Percentiles rank a stretch among this genome's conserved stretches.
These are phyloP conservation scores for Platygyra sinensis DNA, from an alignment of 64 coral and sea anemone genomes.

Conservation along the genomic window DNA sequence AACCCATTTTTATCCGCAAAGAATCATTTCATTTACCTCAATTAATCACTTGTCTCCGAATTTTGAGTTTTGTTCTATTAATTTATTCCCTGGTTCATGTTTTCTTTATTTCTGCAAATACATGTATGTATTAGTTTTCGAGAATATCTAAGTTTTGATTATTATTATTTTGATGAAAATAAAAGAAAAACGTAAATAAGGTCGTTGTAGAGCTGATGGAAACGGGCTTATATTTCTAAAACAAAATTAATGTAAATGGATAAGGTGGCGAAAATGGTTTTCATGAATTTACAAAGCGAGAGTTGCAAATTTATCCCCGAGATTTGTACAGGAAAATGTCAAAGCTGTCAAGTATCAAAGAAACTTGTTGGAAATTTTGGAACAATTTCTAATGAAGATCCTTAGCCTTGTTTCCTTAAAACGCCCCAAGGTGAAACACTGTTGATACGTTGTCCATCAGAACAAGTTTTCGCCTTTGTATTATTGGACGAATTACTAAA, in stretches of 20 bases:
- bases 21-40: conserved; percentile 1
- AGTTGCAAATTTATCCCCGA: background rate
- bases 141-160: conserved; percentile 10
- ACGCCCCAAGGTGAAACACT: conserved; percentile 5
- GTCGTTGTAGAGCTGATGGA: background rate
- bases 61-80: background rate
- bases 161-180: conserved; percentile 9
- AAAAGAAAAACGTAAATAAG: background rate
- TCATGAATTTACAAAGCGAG: background rate
- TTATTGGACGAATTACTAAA: conserved; percentile 59
- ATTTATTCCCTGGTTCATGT: background rate
- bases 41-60: background rate
- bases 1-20: background rate
- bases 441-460: conserved; percentile 52
- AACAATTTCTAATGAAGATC: conserved; percentile 22
- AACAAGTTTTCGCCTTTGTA: conserved; percentile 54
- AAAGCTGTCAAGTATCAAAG: background rate
- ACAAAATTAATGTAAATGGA: background rate
- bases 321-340: background rate
- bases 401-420: conserved; percentile 4
- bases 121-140: background rate
- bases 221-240: background rate
- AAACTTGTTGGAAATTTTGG: background rate
- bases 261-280: background rate
- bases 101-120: conserved; percentile 2